Evolutionary conservation across 2,888 invertebrate species (phyloP).

Genomic region (Argyresthia albistria): DNA sequence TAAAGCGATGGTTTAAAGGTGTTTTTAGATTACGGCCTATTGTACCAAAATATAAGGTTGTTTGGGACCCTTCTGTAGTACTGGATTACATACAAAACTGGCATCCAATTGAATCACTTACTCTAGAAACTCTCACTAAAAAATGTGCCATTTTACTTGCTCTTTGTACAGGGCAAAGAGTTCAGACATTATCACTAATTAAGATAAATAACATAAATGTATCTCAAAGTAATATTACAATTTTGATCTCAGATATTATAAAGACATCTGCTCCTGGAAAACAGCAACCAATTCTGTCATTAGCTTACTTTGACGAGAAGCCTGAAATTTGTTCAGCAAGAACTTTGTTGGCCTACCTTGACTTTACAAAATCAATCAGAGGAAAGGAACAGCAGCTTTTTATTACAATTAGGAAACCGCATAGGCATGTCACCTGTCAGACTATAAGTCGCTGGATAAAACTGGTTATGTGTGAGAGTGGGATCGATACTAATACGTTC

Average conservation of each 20-base stretch:
- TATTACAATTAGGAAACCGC: neutral
- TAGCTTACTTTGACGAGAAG: neutral
- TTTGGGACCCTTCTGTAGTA: neutral
- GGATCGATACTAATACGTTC: neutral
- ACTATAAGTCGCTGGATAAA: neutral
- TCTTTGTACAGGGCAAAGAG: neutral
- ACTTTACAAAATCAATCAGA: neutral
- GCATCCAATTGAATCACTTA: neutral
- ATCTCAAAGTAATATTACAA: neutral
- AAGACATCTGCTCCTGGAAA: neutral
- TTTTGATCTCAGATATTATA: neutral
- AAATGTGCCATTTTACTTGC: neutral
- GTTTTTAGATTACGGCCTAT: neutral
- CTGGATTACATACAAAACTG: neutral
- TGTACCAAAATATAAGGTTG: neutral
- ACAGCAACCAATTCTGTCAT: neutral
- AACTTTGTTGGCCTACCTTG: neutral
- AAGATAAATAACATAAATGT: neutral
- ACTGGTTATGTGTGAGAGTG: neutral
- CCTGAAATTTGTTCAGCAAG: neutral
- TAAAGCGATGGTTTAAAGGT: neutral
- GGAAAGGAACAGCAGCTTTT: neutral
- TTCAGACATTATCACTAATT: neutral
- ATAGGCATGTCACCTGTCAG: neutral
- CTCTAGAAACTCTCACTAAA: neutral